Conservation (phyloP, 2,888 invertebrate genomes). For the Gymnoscelis rufifasciata region DNA sequence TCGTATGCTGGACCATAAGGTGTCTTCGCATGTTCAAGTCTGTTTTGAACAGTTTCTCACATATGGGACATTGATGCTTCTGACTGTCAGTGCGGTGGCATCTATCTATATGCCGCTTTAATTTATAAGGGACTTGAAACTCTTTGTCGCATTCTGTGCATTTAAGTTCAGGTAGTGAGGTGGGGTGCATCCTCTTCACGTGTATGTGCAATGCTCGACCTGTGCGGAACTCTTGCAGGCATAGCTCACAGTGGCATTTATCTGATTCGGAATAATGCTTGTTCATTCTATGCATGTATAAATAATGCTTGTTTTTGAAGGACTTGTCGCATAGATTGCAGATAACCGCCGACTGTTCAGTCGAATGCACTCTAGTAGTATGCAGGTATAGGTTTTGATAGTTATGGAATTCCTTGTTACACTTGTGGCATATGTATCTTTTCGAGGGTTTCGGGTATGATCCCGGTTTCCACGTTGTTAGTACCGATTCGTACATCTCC, state of each 20-base stretch:
- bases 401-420: conserved; percentile 69
- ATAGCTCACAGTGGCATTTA: conserved; percentile 67
- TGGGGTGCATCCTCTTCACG: conserved; percentile 60
- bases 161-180: conserved; percentile 62
- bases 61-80: conserved; percentile 61
- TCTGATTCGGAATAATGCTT: conserved; percentile 69
- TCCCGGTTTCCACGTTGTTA: conserved; percentile 64
- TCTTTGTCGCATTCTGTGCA: conserved; percentile 63
- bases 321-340: conserved; percentile 68
- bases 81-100: conserved; percentile 55
- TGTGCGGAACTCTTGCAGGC: conserved; percentile 65
- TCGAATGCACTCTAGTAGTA: conserved; percentile 65
- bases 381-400: conserved; percentile 68
- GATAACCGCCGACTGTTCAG: conserved; percentile 62
- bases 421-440: conserved; percentile 63
- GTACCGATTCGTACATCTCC: conserved; percentile 69
- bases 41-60: conserved; percentile 63
- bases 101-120: conserved; percentile 59
- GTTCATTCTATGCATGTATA: conserved; percentile 74
- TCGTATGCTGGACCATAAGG: conserved; percentile 60
- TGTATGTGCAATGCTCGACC: conserved; percentile 66
- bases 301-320: conserved; percentile 69
- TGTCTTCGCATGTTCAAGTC: conserved; percentile 61
- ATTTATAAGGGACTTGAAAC: conserved; percentile 64
- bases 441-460: conserved; percentile 57